Evolutionary conservation across 2,797 vertebrate genomes (phyloP), one percentile per base, ranked within the genome.

Genomic region (Onychomys torridus): DNA sequence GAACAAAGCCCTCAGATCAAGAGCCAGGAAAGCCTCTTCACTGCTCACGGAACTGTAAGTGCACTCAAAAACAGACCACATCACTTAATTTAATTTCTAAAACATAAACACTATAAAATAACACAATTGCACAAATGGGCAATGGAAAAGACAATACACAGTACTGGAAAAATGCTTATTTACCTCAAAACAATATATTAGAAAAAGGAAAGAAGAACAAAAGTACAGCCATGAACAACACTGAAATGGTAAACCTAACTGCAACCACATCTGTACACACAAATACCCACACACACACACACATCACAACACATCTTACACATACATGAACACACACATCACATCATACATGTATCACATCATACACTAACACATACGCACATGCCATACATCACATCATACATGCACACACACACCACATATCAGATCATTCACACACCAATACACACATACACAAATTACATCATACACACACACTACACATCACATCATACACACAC

Each of bases 91-190:
- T 83, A 93, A 87, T 75, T 75, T 69, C 63, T 84, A 88, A 94
- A 85, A 6, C 76, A 32, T 3, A 84, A 89, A 86, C 34, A 34
- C 25, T 91, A 8, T 75, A 65, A 94, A 91, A 73, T 65, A 91
- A 91, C 34, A 81, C 67, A 87, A 94, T 84, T 34, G 0, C 17
- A 75, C 4, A 57, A 49, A 61, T 10, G 78, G 93, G 77, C 71
- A 95, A 65, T 37, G 83, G 17, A 95, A 59, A 95, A 81, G 82
- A 88, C 27, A 90, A 92, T 87, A 25, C 25, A 95, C 21, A 93
- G 37, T 52, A 21, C 52, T 61, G 77, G 73, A 86, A 93, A 90
- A 87, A 49, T 52, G 67, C 12, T 89, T 91, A 34, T 59, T 89
- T 23, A 86, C 27, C 32, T 69, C 49, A 61, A 91, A 93, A 94